Base-by-base conservation (phyloP, 2,888 invertebrate genomes). In the Charanyca ferruginea region DNA sequence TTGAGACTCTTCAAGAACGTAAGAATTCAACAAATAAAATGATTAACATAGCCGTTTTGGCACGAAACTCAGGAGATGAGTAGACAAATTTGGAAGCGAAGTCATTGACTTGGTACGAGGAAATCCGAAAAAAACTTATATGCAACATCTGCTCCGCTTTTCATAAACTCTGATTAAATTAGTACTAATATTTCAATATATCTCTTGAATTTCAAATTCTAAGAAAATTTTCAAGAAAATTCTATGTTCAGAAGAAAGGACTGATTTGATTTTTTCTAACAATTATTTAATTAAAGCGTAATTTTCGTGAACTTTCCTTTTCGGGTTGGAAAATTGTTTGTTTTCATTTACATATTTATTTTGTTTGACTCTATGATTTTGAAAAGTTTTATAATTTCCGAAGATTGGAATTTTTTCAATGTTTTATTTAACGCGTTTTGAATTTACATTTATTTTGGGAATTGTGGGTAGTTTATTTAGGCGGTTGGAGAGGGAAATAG, bases 31-130 rank as follows among this genome's bases (percentile, higher is more conserved):
- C 80, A 85, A 86, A 85, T 85, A 83, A 79, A 84, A 89, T 86
- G 85, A 87, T 89, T 84, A 86, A 81, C 79, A 71, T 78, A 70
- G 71, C 61, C 79, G 76, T 90, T 91, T 93, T 93, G 93, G 94
- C 93, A 91, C 88, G 83, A 72, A 80, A 55, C 83, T 69, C 69
- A 42, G 77, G 77, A 77, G 85, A 88, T 93, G 93, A 93, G 89
- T 92, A 91, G 93, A 93, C 92, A 92, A 77, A 88, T 88, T 91
- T 89, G 75, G 80, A 77, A 66, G 79, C 74, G 83, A 85, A 89
- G 94, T 94, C 94, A 93, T 88, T 92, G 94, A 94, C 93, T 91
- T 85, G 79, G 73, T 66, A 79, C 72, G 84, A 74, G 80, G 73
- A 87, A 85, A 75, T 1, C 13, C 6, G 85, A 87, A 86, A 87